Evolutionary conservation across 2,888 invertebrate species (phyloP), one percentile per base, ranked within the genome.

Genomic region (Ormyrus rosae): DNA sequence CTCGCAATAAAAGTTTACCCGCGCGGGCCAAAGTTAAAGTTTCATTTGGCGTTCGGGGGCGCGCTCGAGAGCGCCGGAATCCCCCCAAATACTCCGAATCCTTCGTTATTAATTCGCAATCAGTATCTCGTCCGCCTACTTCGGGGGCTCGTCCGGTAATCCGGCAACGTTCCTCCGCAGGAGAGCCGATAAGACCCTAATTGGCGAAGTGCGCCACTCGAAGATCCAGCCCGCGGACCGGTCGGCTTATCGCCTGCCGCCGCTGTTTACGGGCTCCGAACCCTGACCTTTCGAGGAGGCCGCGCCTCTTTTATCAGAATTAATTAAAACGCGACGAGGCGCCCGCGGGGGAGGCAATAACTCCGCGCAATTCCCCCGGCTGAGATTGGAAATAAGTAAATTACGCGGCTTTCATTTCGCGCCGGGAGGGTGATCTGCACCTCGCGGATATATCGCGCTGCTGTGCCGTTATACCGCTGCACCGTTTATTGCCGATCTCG

Each of bases 351-450:
- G 55, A 1, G 65, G 73, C 68, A 78, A 83, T 83, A 81, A 83
- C 75, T 75, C 70, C 63, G 56, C 55, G 77, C 64, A 73, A 81
- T 78, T 80, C 63, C 72, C 72, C 69, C 58, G 73, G 10, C 51
- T 34, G 69, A 79, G 74, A 79, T 79, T 79, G 79, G 56, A 68
- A 79, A 69, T 74, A 79, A 74, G 68, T 63, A 58, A 79, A 74
- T 79, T 79, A 63, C 68, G 34, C 53, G 72, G 55, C 50, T 72
- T 72, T 78, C 67, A 67, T 72, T 60, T 78, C 67, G n/a, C 8
- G n/a, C 53, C 56, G 70, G 34, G 11, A 10, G 48, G 48, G 9
- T 19, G 6, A 5, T 45, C 51, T 6, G 34, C 34, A 3, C 34
- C 34, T 34, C 34, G 34, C 34, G 34, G 34, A 34, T 34, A 34